Evolutionary conservation across 2,113 vertebrate species (phyloP).

Genomic region (Pteronura brasiliensis): DNA sequence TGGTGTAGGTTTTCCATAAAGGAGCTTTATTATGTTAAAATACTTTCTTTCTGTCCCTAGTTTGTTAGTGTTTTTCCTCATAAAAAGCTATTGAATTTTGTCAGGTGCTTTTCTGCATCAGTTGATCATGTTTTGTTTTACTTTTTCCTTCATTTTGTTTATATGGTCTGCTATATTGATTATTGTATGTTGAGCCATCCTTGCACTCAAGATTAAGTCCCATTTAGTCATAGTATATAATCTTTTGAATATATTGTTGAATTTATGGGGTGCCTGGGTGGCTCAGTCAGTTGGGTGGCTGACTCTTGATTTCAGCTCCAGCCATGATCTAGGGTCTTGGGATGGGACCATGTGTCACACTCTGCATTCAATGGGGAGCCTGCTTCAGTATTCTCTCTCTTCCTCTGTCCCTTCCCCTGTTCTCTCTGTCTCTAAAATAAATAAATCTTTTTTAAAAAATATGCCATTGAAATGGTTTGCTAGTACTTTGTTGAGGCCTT

Average conservation of each 20-base stretch:
- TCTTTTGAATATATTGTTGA: background rate
- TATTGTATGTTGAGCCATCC: background rate
- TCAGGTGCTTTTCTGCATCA: background rate
- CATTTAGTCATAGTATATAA: background rate
- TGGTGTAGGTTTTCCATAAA: background rate
- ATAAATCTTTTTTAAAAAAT: background rate
- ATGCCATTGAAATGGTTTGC: background rate
- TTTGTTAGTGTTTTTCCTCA: background rate
- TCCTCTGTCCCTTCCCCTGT: background rate
- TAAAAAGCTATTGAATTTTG: background rate
- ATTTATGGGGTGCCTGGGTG: background rate
- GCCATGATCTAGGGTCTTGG: background rate
- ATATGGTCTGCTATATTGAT: background rate
- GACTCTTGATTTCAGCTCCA: background rate
- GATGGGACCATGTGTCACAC: background rate
- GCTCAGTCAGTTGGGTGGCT: background rate
- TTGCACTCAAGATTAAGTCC: background rate
- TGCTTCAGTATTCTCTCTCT: background rate
- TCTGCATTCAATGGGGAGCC: background rate
- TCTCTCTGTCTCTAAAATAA: background rate
- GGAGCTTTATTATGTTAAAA: background rate
- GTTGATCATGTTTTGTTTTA: background rate
- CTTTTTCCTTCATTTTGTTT: background rate
- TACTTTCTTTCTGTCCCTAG: background rate
- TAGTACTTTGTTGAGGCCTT: background rate